phyloP scores from a whole-genome alignment of 64 coral and sea anemone genomes.

The Montipora sp. region DNA sequence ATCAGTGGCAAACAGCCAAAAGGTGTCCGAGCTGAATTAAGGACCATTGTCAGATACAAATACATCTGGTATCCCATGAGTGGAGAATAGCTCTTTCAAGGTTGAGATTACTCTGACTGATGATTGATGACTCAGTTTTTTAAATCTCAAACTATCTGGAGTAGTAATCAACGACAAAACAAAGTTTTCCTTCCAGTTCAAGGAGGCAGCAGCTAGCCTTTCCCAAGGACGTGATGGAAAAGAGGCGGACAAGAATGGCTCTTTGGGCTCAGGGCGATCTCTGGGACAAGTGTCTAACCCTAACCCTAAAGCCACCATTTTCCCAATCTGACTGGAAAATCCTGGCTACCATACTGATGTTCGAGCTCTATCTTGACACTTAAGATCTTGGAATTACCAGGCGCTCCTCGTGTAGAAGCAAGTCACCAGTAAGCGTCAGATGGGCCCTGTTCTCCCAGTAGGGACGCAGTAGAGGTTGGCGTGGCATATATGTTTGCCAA shows the following conservation, averaged over 20 bases:
- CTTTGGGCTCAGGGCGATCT: too few relatives aligned
- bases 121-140: not conserved
- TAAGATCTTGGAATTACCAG: constrained; percentile 37
- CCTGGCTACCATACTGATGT: constrained; percentile 52
- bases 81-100: not conserved
- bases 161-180: too few relatives aligned
- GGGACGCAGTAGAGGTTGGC: not conserved
- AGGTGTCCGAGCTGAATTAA: too few relatives aligned
- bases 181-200: too few relatives aligned
- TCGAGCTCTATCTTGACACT: constrained; percentile 41
- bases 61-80: not conserved
- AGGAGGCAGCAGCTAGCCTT: too few relatives aligned
- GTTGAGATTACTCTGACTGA: not conserved
- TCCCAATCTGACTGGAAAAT: not conserved
- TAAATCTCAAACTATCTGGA: not conserved
- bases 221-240: too few relatives aligned
- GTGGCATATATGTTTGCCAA: too few relatives aligned
- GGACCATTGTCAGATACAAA: too few relatives aligned
- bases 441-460: constrained; percentile 1
- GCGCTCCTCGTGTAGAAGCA: constrained; percentile 13
- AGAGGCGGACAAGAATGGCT: too few relatives aligned
- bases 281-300: too few relatives aligned
- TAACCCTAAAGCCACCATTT: too few relatives aligned
- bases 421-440: constrained; percentile 43
- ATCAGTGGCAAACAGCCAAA: too few relatives aligned